Percentiles rank a stretch among this genome's conserved stretches.
Conservation (phyloP, 2,113 vertebrate species). For the Aplodontia rufa region DNA sequence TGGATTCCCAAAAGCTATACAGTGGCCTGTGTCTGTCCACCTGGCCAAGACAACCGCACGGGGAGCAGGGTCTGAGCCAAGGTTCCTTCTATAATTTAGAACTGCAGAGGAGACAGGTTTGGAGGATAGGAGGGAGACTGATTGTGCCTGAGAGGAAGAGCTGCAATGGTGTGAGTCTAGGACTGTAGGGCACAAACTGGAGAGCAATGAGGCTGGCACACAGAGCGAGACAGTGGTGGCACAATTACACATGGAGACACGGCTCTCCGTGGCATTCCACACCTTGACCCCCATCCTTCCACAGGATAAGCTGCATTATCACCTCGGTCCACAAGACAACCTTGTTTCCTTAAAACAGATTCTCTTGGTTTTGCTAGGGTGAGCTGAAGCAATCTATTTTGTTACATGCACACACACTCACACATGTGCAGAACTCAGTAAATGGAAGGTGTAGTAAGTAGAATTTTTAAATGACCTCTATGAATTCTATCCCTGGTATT, state of each 20-base stretch:
- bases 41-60: background rate
- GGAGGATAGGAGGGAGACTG: background rate
- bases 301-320: background rate
- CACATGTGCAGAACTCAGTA: background rate
- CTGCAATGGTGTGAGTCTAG: background rate
- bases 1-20: background rate
- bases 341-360: background rate
- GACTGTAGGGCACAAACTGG: background rate
- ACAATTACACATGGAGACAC: background rate
- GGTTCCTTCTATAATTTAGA: background rate
- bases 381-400: background rate
- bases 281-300: background rate
- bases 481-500: background rate
- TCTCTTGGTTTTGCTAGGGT: background rate
- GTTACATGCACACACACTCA: background rate
- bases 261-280: background rate
- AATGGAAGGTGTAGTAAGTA: background rate
- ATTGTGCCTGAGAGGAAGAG: background rate
- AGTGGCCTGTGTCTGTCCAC: background rate
- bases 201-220: background rate
- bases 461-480: background rate
- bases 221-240: background rate
- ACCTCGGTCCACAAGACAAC: background rate
- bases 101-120: background rate
- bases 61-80: background rate